A percentile compares a stretch with the other conserved stretches of the same genome.
Evolutionary conservation across 2,888 invertebrate species (phyloP).

Genomic region (Nemapogon koenigi): DNA sequence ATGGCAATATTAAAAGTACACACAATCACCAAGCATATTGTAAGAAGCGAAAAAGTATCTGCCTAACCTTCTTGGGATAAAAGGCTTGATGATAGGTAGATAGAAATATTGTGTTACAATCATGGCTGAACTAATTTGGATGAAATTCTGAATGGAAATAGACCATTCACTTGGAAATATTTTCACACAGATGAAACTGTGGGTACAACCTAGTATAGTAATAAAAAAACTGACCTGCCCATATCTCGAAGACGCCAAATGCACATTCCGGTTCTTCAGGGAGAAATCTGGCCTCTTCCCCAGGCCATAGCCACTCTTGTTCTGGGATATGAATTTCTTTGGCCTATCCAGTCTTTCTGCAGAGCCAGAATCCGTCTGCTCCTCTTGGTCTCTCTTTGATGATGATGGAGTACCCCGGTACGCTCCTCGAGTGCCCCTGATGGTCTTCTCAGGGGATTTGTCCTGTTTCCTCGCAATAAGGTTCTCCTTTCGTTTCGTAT

Average conservation of each 20-base stretch:
- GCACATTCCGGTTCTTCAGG: constrained; percentile 55
- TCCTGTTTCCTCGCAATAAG: constrained; percentile 58
- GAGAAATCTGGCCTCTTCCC: constrained; percentile 57
- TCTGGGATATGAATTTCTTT: constrained; percentile 57
- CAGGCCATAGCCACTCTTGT: constrained; percentile 48
- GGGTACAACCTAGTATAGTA: background rate
- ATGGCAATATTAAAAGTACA: too few species aligned
- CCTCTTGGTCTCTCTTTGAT: constrained; percentile 37
- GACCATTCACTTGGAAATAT: too few species aligned
- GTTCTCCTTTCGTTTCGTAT: constrained; percentile 54
- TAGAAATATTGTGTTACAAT: too few species aligned
- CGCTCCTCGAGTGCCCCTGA: constrained; percentile 50
- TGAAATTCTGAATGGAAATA: too few species aligned
- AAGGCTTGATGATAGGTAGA: too few species aligned
- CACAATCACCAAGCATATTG: too few species aligned
- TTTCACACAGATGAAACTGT: too few species aligned
- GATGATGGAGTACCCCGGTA: constrained; percentile 50
- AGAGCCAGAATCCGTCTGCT: constrained; percentile 45
- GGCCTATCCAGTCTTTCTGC: constrained; percentile 57
- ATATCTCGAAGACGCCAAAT: constrained; percentile 55
- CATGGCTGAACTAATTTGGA: too few species aligned
- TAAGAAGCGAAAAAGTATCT: too few species aligned
- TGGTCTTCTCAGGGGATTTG: constrained; percentile 59
- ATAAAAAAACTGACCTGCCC: constrained; percentile 46
- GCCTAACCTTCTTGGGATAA: too few species aligned